phyloP scores from a whole-genome alignment of 2,797 vertebrate genomes.

The Tadarida brasiliensis region DNA sequence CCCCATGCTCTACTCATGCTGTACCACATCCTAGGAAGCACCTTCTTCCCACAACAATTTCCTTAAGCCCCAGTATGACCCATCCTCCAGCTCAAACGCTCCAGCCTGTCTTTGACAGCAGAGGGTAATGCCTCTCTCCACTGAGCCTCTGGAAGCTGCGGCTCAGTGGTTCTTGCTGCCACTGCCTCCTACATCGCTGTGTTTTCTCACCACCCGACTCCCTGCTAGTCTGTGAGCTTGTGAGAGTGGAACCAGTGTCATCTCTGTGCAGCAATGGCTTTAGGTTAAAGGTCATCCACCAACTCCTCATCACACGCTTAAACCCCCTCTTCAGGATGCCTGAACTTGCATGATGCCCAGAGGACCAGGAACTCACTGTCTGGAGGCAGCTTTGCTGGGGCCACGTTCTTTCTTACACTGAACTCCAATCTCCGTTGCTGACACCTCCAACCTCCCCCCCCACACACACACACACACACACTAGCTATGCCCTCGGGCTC shows the following conservation, averaged over 20 bases:
- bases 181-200: fast-evolving
- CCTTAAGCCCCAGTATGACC: neutral
- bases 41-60: neutral
- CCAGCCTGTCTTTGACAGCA: neutral
- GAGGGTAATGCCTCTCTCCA: too few relatives aligned
- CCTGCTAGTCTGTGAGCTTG: too few relatives aligned
- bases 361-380: neutral
- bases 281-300: neutral
- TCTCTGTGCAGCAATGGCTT: neutral
- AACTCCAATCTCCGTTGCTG: neutral
- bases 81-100: neutral
- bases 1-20: fast-evolving
- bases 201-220: neutral
- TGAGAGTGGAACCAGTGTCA: neutral
- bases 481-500: neutral
- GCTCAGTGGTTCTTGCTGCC: neutral
- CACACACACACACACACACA: neutral
- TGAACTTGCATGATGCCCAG: neutral
- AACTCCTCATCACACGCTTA: neutral
- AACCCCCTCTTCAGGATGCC: neutral
- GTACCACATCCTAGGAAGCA: neutral
- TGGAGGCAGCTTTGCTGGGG: neutral
- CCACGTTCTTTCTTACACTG: neutral
- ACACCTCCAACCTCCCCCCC: neutral
- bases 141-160: neutral